Percentiles rank a stretch among this genome's conserved stretches.
Evolutionary conservation across 1,140 invertebrate genomes (phyloP).

Genomic region (Sitodiplosis mosellana): DNA sequence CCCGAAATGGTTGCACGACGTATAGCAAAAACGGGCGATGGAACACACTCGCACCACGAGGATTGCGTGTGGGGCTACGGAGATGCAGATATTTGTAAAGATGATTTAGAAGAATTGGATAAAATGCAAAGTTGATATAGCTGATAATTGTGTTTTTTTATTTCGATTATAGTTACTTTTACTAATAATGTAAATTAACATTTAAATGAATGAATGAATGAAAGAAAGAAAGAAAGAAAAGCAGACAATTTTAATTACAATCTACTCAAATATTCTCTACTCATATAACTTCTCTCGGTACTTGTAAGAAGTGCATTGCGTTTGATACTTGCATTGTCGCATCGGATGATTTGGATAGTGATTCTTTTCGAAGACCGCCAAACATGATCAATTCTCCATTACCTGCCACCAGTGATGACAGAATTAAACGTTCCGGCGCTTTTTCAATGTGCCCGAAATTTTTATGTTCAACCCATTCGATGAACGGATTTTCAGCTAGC

Average conservation of each 20-base stretch:
- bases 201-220: not conserved
- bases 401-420: slow-evolving; percentile 76
- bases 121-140: slow-evolving; percentile 22
- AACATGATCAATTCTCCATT: slow-evolving; percentile 87
- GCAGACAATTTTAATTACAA: not conserved
- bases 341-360: slow-evolving; percentile 29
- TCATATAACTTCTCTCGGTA: slow-evolving; percentile 51
- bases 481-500: slow-evolving; percentile 38
- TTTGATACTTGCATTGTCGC: slow-evolving; percentile 43
- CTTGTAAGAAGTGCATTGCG: slow-evolving; percentile 58
- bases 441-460: slow-evolving; percentile 34
- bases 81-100: slow-evolving; percentile 29
- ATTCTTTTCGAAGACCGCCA: slow-evolving; percentile 75
- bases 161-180: not conserved
- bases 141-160: not conserved
- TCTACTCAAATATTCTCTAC: no score
- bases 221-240: not conserved
- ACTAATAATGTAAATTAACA: not conserved
- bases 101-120: slow-evolving; percentile 30
- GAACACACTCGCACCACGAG: slow-evolving; percentile 25
- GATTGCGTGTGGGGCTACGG: slow-evolving; percentile 36
- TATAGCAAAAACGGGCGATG: slow-evolving; percentile 42
- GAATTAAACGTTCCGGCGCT: slow-evolving; percentile 72
- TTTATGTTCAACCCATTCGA: slow-evolving; percentile 59
- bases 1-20: slow-evolving; percentile 39